phyloP scores from a whole-genome alignment of 2,113 vertebrate genomes.

The Carassius auratus region DNA sequence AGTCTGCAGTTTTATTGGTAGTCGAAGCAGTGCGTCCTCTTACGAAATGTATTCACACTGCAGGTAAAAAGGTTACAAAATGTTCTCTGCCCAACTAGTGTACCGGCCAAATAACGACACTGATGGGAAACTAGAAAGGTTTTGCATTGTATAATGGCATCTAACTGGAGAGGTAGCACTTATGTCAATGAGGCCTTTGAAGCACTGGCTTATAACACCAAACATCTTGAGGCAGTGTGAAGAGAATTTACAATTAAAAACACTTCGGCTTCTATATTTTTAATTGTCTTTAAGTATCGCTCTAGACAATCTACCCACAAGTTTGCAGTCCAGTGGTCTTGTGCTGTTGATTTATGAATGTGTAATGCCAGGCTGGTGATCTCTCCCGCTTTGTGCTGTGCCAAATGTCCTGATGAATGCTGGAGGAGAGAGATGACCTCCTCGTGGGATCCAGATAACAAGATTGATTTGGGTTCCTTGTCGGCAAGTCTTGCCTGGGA shows the following conservation, averaged over 20 bases:
- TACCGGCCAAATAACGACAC: background rate
- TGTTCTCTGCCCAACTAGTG: background rate
- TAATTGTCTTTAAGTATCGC: background rate
- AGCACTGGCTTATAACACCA: background rate
- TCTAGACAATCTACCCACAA: background rate
- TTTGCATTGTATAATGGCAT: background rate
- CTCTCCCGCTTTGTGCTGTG: conserved; percentile 26
- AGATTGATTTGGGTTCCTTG: conserved; percentile 52
- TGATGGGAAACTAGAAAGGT: background rate
- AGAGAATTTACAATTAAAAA: background rate
- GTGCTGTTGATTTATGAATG: conserved; percentile 23
- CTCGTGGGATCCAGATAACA: conserved; percentile 44
- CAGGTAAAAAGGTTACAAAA: background rate
- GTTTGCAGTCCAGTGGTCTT: background rate
- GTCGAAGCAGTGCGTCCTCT: background rate
- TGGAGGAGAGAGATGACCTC: conserved; percentile 38
- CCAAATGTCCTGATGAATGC: conserved; percentile 24
- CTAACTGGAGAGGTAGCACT: background rate
- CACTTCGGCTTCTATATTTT: background rate
- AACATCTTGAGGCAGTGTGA: background rate
- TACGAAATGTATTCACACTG: background rate
- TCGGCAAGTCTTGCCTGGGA: conserved; percentile 36
- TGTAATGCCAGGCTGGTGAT: conserved; percentile 23
- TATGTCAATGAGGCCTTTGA: background rate
- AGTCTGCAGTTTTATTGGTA: background rate